Conservation (phyloP, 2,888 invertebrate genomes). For the Charanyca ferruginea region DNA sequence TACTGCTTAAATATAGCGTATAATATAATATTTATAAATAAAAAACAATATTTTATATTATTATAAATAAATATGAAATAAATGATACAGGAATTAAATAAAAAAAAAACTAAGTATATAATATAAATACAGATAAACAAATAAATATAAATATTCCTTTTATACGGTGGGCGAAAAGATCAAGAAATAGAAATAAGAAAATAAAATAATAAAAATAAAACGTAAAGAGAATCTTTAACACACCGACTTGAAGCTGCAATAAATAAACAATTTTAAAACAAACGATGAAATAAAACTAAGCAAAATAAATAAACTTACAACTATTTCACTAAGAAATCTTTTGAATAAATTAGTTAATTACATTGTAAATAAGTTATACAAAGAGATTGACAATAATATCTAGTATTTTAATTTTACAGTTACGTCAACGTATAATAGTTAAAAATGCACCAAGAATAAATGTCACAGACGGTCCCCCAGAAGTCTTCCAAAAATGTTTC, state of each 20-base stretch:
- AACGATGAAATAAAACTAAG: slow-evolving; percentile 62
- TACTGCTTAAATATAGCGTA: slow-evolving; percentile 73
- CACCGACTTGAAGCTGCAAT: slow-evolving; percentile 72
- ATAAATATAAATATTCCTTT: slow-evolving; percentile 25
- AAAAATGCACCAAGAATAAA: not conserved
- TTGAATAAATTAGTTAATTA: slow-evolving; percentile 52
- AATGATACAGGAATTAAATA: not conserved
- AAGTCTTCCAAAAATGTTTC: not conserved
- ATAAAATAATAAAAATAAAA: slow-evolving; percentile 25
- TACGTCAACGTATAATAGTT: not conserved
- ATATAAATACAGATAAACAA: slow-evolving; percentile 8
- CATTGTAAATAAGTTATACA: slow-evolving; percentile 23
- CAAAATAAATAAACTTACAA: slow-evolving; percentile 73
- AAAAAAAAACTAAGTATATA: slow-evolving; percentile 14
- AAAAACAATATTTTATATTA: slow-evolving; percentile 15
- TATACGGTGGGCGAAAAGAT: slow-evolving; percentile 46
- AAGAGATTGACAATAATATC: slow-evolving; percentile 22
- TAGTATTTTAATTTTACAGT: slow-evolving; percentile 17
- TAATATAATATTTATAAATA: slow-evolving; percentile 19
- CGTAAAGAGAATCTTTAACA: slow-evolving; percentile 70
- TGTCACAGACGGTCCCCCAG: slow-evolving; percentile 17
- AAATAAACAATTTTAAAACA: slow-evolving; percentile 67
- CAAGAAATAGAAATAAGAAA: slow-evolving; percentile 6
- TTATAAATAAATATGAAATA: slow-evolving; percentile 16
- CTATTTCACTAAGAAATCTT: slow-evolving; percentile 46